Evolutionary conservation across 1,140 invertebrate genomes (phyloP).

Genomic region (Cotesia vestalis): DNA sequence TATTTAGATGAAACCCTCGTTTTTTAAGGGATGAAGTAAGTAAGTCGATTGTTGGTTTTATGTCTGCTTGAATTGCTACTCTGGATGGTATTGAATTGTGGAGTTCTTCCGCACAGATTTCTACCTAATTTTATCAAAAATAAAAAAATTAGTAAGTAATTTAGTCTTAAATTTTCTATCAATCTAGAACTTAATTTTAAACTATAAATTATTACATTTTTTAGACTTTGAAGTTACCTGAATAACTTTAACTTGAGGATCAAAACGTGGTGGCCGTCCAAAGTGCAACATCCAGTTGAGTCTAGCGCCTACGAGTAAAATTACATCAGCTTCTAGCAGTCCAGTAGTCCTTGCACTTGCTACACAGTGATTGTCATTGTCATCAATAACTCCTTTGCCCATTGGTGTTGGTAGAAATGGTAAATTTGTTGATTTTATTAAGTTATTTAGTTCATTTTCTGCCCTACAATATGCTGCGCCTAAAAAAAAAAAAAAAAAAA

Average conservation of each 20-base stretch:
- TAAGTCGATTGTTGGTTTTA: conserved; percentile 74
- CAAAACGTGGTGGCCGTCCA: conserved; percentile 86
- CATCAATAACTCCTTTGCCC: conserved; percentile 94
- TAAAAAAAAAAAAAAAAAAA: conserved; percentile 48
- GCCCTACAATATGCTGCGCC: conserved; percentile 84
- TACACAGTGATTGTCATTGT: conserved; percentile 80
- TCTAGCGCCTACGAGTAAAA: conserved; percentile 88
- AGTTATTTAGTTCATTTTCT: conserved; percentile 74
- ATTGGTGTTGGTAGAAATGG: conserved; percentile 95
- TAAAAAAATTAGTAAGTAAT: neutral
- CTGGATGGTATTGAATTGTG: conserved; percentile 84
- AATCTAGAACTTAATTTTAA: neutral
- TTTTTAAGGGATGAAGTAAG: conserved; percentile 61
- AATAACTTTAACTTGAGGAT: conserved; percentile 85
- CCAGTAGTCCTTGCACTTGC: conserved; percentile 86
- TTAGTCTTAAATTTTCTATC: neutral
- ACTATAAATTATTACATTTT: neutral
- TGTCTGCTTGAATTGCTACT: conserved; percentile 83
- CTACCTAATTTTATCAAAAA: conserved; percentile 71
- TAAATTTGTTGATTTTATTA: conserved; percentile 77
- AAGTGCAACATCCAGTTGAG: conserved; percentile 99
- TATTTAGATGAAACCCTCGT: conserved; percentile 57
- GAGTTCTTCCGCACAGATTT: conserved; percentile 89
- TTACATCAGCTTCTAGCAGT: conserved; percentile 86
- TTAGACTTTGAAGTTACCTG: conserved; percentile 69